Percentiles rank a stretch among this genome's conserved stretches.
phyloP scores from a whole-genome alignment of 1,140 invertebrate genomes.

The Hyles vespertilio region DNA sequence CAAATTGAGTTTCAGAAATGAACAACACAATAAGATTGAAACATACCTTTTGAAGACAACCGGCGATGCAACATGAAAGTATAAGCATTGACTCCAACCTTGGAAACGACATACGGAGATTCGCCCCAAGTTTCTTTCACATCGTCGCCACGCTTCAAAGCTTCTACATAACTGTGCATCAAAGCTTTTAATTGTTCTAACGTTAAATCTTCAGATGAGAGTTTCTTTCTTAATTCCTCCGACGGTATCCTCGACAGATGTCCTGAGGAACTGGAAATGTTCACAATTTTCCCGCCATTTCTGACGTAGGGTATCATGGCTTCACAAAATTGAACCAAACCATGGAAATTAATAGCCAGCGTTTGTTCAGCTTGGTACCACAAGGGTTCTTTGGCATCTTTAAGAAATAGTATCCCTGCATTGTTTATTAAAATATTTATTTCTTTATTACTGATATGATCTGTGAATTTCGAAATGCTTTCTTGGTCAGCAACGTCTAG shows the following conservation, averaged over 20 bases:
- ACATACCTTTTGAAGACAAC: constrained; percentile 41
- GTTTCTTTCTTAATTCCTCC: constrained; percentile 70
- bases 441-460: constrained; percentile 78
- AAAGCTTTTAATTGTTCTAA: constrained; percentile 76
- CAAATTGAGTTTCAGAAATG: too few species aligned
- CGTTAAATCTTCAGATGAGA: constrained; percentile 73
- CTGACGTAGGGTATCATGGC: constrained; percentile 81
- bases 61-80: constrained; percentile 53
- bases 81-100: constrained; percentile 80
- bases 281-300: constrained; percentile 82
- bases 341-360: constrained; percentile 81
- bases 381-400: constrained; percentile 79
- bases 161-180: constrained; percentile 80
- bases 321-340: constrained; percentile 79
- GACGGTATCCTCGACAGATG: constrained; percentile 78
- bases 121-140: constrained; percentile 72
- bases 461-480: constrained; percentile 77
- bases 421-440: constrained; percentile 91
- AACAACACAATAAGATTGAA: constrained; percentile 35
- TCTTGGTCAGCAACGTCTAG: constrained; percentile 80
- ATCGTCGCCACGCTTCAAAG: constrained; percentile 47
- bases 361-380: constrained; percentile 83
- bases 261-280: constrained; percentile 84
- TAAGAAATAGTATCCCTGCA: constrained; percentile 86
- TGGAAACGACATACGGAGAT: constrained; percentile 80